These are phyloP conservation scores for Hetaerina titia DNA, from an alignment of 2,888 invertebrate genomes.

Conservation along the genomic window DNA sequence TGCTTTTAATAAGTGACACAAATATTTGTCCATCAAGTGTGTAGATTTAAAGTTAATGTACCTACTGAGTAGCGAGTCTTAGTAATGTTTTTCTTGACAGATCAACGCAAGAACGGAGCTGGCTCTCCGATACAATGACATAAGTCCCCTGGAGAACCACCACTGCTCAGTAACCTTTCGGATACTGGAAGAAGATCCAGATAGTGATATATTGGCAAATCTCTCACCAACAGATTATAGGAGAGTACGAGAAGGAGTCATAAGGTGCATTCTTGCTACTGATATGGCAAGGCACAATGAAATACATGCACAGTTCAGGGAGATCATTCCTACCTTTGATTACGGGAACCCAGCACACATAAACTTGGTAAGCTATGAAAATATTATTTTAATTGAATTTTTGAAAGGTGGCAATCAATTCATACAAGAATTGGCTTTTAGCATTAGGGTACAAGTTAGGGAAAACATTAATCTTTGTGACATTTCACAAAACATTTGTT, in stretches of 20 bases:
- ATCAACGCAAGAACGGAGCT: conserved; percentile 91
- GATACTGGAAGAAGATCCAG: conserved; percentile 85
- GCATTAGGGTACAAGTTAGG: too few species aligned
- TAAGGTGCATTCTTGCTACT: conserved; percentile 87
- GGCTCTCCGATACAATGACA: conserved; percentile 91
- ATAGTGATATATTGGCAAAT: conserved; percentile 88
- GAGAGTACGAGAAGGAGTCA: conserved; percentile 87
- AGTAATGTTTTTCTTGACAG: conserved; percentile 74
- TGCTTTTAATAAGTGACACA: not conserved
- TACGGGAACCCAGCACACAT: conserved; percentile 84
- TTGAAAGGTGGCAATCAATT: not conserved
- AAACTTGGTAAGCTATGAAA: conserved; percentile 82
- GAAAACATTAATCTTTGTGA: not conserved
- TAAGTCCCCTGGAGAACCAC: conserved; percentile 91
- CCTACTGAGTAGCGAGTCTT: too few species aligned
- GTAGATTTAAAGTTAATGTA: too few species aligned
- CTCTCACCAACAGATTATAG: conserved; percentile 78
- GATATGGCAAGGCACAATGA: conserved; percentile 90
- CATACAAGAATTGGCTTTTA: too few species aligned
- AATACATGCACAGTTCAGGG: conserved; percentile 86
- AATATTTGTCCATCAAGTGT: too few species aligned
- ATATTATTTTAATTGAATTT: not conserved
- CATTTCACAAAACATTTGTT: too few species aligned
- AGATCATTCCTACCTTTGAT: conserved; percentile 83
- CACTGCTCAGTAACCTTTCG: conserved; percentile 92